A percentile compares a stretch with the other conserved stretches of the same genome.
These are phyloP conservation scores for Todiramphus saurophagus DNA, from an alignment of 2,113 vertebrate species.

Conservation along the genomic window DNA sequence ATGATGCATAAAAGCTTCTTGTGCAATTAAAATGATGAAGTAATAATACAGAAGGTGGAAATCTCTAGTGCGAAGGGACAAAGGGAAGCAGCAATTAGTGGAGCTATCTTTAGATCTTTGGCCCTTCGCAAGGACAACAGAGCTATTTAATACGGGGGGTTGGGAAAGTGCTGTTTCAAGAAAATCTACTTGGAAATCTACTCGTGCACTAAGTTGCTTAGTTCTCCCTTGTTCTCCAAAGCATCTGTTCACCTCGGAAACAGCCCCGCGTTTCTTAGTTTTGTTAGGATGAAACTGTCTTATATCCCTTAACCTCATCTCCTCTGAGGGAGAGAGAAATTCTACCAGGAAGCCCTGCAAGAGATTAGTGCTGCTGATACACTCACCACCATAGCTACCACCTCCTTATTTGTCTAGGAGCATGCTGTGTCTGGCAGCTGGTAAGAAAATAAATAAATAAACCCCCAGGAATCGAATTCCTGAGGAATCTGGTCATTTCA, in stretches of 20 bases:
- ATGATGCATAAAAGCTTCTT: constrained; percentile 9
- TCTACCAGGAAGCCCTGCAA: background rate
- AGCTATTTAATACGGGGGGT: background rate
- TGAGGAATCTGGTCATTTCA: constrained; percentile 56
- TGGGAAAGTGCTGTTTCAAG: background rate
- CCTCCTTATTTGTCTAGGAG: constrained; percentile 43
- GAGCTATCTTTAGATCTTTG: constrained; percentile 53
- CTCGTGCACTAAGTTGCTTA: background rate
- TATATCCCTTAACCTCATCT: background rate
- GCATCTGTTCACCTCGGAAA: background rate
- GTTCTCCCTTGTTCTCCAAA: background rate
- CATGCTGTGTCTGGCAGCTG: constrained; percentile 52
- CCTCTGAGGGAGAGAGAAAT: constrained; percentile 7
- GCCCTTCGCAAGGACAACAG: constrained; percentile 50
- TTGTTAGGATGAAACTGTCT: background rate
- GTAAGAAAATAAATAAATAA: constrained; percentile 67
- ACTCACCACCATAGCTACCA: background rate
- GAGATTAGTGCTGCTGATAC: background rate
- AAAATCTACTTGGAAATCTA: background rate
- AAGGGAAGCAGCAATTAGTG: constrained; percentile 43
- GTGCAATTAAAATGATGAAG: constrained; percentile 35
- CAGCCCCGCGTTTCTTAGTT: background rate
- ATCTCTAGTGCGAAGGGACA: constrained; percentile 17
- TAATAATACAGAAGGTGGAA: background rate
- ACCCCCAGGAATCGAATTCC: constrained; percentile 55